Evolutionary conservation across 1,140 invertebrate species (phyloP), one percentile per base, ranked within the genome.

Genomic region (Eupristina koningsbergeri): DNA sequence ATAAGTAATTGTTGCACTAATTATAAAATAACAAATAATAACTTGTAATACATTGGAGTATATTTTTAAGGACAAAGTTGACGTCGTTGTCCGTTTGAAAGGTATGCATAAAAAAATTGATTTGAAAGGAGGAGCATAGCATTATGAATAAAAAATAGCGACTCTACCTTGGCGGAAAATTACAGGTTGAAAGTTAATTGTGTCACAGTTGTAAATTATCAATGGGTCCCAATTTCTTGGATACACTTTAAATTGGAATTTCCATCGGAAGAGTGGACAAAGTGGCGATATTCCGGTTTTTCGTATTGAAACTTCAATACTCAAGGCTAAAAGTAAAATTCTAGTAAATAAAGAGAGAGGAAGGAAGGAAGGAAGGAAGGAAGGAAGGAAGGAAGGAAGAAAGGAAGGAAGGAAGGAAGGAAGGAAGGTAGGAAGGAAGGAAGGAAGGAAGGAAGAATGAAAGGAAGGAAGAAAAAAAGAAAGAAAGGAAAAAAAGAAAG

Each of bases 241-340:
- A 41, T 71, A 36, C 67, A 71, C 26, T 71, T 26, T 71, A 71
- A 71, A 71, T 71, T 45, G 73, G 47, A 17, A 75, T 50, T 50
- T 31, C 45, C 73, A 75, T 47, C 22, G 45, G 73, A 34, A 6
- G 0, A 31, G 11, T 7, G 73, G 45, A 22, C 73, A 41, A 47
- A 47, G 15, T 1, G 5, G 1, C 31, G 15, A 0, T 39, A 15
- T 17, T 36, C 26, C 39, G 6, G 39, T 47, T 9, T 11, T 26
- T 0, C 45, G 6, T n/a, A 50, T 53, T n/a, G 45, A 47, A n/a
- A n/a, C 45, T 50, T 19, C 7, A 13, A 58, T 71, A 22, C 3
- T 8, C 3, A n/a, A 7, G 26, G 9, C 53, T 36, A 41, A 71
- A 71, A 41, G 41, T 41, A 71, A 71, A 41, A n/a, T 39, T 0